Evolutionary conservation across 2,888 invertebrate species (phyloP), one percentile per base, ranked within the genome.

Genomic region (Dusona sp.): DNA sequence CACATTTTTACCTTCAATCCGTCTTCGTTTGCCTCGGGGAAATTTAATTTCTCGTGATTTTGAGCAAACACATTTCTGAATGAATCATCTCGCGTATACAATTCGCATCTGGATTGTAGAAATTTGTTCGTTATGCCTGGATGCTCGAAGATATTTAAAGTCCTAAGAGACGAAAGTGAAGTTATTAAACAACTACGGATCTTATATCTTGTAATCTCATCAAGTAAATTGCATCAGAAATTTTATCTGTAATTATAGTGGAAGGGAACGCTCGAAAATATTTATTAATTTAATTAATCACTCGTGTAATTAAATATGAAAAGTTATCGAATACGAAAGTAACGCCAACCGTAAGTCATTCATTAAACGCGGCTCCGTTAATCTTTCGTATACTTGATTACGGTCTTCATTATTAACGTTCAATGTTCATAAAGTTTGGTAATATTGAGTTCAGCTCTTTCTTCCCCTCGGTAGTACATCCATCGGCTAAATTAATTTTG

Each of bases 41-140:
- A 83, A 86, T 83, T 79, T 83, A 79, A 86, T 83, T 86, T 86
- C 45, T 42, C 48, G 16, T 25, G 65, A 70, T 68, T 85, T 70
- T 48, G 33, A 79, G 70, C 57, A 45, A 83, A 38, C 74, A 25
- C 51, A 45, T 67, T 78, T 77, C 67, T 48, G 42, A 29, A 33
- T 54, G 38, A 38, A 29, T 78, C 81, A 73, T 67, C 51, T 11
- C 19, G 19, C 68, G 16, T 78, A n/a, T 11, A 70, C 64, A 65
- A 29, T 72, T 79, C 38, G 38, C 42, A 82, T 19, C 48, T 25
- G 68, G 51, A 45, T n/a, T 42, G 57, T 74, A 68, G 48, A n/a
- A 54, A 38, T 65, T 25, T 80, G 51, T 67, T 7, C 65, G 42
- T 16, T 73, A n/a, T 25, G 22, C 65, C 13, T 38, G 8, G 19